Evolutionary conservation across 2,113 vertebrate genomes (phyloP), one percentile per base, ranked within the genome.

Genomic region (Phycodurus eques): DNA sequence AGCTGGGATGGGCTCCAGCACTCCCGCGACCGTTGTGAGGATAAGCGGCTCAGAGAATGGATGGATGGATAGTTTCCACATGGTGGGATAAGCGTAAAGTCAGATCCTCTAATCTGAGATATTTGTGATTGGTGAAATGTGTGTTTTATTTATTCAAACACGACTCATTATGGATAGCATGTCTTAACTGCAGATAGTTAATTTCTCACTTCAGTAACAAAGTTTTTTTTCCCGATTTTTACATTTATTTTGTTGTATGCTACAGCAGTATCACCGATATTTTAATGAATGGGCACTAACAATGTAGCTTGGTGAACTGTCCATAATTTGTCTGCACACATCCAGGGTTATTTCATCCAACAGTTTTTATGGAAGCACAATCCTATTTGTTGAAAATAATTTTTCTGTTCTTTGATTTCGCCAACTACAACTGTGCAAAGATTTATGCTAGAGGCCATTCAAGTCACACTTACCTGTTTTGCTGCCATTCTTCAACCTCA

Each of bases 261-360:
- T 80, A 39, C 49, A 49, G 46, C 73, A 70, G 76, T 19, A 69
- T 31, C 57, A 71, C 42, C 22, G 57, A 7, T 51, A 49, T 56
- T 57, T 78, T 51, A 59, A n/a, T 71, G 54, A 64, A 73, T 35
- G 43, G 27, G 14, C 54, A 57, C 20, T 6, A 44, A 83, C 69
- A 86, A 57, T 80, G 72, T 31, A 33, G 67, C 56, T n/a, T 47
- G 11, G n/a, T 79, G 69, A 82, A 68, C 67, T 80, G 74, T 70
- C 31, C 63, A 19, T 80, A 68, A 80, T 75, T 53, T 65, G 47
- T 72, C 39, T 68, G 54, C 67, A 66, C 68, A 78, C 51, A 73
- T 73, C 62, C 17, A n/a, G 22, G 47, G 60, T 71, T 47, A 56
- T 76, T 31, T 56, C 51, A 77, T 57, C 22, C 56, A 71, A 33